A percentile compares a stretch with the other conserved stretches of the same genome.
Evolutionary conservation across 1,140 invertebrate genomes (phyloP).

Genomic region (Aphis gossypii): DNA sequence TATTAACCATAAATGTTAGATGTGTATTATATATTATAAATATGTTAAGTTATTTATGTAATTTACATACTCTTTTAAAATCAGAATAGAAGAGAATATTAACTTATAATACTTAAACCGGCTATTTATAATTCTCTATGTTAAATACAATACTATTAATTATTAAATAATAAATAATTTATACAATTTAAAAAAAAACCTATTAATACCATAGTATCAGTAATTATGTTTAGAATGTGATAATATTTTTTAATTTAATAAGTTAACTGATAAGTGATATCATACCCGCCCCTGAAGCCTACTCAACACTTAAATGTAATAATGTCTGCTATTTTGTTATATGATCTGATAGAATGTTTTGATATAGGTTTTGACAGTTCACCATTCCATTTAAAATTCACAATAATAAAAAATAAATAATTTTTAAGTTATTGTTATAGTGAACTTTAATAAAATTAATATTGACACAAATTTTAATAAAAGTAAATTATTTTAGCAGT

Average conservation of each 20-base stretch:
- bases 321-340: neutral
- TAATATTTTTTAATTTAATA: neutral
- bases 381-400: neutral
- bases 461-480: constrained; percentile 2
- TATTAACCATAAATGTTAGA: neutral
- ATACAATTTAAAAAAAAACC: neutral
- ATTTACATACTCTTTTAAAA: neutral
- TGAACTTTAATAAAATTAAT: neutral
- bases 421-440: neutral
- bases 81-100: neutral
- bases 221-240: neutral
- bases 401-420: neutral
- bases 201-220: neutral
- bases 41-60: neutral
- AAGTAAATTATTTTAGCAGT: neutral
- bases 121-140: neutral
- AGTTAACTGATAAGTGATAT: neutral
- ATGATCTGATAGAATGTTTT: neutral
- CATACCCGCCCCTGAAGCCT: neutral
- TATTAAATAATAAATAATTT: neutral
- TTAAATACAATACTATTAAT: neutral
- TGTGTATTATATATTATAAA: neutral
- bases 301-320: neutral
- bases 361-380: too few species aligned
- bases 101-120: neutral